A percentile compares a stretch with the other conserved stretches of the same genome.
Evolutionary conservation across 2,888 invertebrate genomes (phyloP).

Genomic region (Monoplex corrugatus): DNA sequence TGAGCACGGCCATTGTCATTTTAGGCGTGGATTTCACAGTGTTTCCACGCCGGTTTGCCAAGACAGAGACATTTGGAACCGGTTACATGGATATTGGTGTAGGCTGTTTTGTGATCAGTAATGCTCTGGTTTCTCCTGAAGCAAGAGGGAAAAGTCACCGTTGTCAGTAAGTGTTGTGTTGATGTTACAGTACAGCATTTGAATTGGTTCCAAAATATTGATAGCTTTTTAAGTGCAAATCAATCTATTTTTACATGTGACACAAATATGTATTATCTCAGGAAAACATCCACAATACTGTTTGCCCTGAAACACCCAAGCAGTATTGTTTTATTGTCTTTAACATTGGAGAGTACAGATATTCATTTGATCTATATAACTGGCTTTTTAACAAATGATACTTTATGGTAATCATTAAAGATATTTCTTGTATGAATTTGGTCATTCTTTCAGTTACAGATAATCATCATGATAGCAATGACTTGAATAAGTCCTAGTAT

Average conservation of each 20-base stretch:
- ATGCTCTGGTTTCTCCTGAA: slow-evolving; percentile 78
- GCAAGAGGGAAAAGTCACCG: slow-evolving; percentile 65
- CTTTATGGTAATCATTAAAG: too few species aligned
- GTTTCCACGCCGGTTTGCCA: slow-evolving; percentile 93
- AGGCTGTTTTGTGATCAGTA: slow-evolving; percentile 86
- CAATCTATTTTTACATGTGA: background rate
- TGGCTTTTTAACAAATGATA: too few species aligned
- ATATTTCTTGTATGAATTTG: too few species aligned
- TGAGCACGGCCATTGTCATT: slow-evolving; percentile 86
- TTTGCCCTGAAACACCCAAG: too few species aligned
- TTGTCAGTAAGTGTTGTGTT: slow-evolving; percentile 36
- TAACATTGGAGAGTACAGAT: too few species aligned
- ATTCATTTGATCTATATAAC: too few species aligned
- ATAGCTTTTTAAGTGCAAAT: background rate
- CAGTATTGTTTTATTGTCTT: too few species aligned
- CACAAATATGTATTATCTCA: too few species aligned
- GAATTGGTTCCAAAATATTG: background rate
- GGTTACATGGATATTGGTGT: slow-evolving; percentile 97
- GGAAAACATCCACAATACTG: too few species aligned
- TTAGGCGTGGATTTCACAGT: slow-evolving; percentile 95
- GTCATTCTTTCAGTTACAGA: too few species aligned
- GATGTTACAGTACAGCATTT: background rate
- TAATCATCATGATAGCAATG: too few species aligned
- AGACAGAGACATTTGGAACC: slow-evolving; percentile 92
- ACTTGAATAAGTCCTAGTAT: too few species aligned